phyloP scores from a whole-genome alignment of 2,113 vertebrate genomes.

The Myrmecophaga tridactyla region DNA sequence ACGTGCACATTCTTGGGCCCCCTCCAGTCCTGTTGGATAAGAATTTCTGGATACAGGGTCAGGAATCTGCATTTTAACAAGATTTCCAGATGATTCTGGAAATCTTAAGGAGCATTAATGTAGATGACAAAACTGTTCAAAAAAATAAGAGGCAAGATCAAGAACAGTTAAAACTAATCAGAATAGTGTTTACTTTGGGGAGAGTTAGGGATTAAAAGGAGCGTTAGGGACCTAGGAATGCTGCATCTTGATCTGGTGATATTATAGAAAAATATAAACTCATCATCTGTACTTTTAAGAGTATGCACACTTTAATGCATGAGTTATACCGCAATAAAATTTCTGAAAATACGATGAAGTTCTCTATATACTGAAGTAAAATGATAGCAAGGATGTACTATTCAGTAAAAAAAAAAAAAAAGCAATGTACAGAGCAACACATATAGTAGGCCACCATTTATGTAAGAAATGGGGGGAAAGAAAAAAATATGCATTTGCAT shows the following conservation, averaged over 20 bases:
- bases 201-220: accelerated
- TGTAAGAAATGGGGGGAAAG: not conserved
- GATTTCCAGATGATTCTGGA: not conserved
- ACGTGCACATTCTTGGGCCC: accelerated
- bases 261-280: not conserved
- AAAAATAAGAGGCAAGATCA: not conserved
- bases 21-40: not conserved
- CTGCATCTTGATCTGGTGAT: no score
- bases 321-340: no score
- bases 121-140: not conserved
- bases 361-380: not conserved
- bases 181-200: accelerated
- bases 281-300: not conserved
- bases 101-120: not conserved
- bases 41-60: not conserved
- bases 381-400: not conserved
- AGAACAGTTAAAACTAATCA: not conserved
- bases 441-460: no score
- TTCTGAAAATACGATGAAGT: not conserved
- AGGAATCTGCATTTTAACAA: not conserved
- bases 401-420: not conserved
- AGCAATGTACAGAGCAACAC: not conserved
- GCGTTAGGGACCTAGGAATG: accelerated
- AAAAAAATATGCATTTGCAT: not conserved
- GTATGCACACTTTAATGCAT: not conserved